Base-by-base conservation (phyloP, 1,140 invertebrate genomes). In the Akabosia matsudoensis region DNA sequence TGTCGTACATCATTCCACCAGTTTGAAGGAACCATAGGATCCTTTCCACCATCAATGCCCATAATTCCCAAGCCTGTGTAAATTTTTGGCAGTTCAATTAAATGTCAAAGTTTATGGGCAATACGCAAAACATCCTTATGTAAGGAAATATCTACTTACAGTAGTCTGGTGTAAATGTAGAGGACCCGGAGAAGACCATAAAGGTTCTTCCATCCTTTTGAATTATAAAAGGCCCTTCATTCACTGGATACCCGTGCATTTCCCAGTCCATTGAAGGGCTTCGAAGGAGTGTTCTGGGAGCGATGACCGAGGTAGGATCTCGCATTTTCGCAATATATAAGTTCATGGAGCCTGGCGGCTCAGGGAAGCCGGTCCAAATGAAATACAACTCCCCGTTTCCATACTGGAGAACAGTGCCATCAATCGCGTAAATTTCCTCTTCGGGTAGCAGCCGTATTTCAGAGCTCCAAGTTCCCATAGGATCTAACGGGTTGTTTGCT, bases 191-290 rank as follows among this genome's bases (percentile, higher is more conserved):
- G 31, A 78, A 78, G 0, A 80, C 74, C 16, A 80, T 26, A 22
- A 80, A 80, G 7, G 71, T 73, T 51, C 79, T 52, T 2, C 73
- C 74, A 13, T 24, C 73, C 37, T 78, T 80, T 33, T 78, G 34
- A 30, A 80, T 16, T 34, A 80, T 72, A 24, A 74, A 76, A 31
- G 79, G 79, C 22, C 79, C 79, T 52, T 80, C 79, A 24, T 80
- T 80, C 0, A 80, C 70, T 7, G 70, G 70, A 72, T 72, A 72
- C 2, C 70, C 74, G 18, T 34, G 14, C 31, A 45, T 74, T 75
- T 72, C 70, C 70, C 70, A 72, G 4, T 33, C 31, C 70, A 72
- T 72, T 14, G 70, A 26, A 3, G 70, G 70, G 24, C 7, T 72
- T 34, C 70, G 2, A 1, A 72, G 33, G 24, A 72, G 70, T 16